Percentiles rank a stretch among this genome's conserved stretches.
Conservation (phyloP, 2,113 vertebrate genomes). For the Chlorodrepanis virens region DNA sequence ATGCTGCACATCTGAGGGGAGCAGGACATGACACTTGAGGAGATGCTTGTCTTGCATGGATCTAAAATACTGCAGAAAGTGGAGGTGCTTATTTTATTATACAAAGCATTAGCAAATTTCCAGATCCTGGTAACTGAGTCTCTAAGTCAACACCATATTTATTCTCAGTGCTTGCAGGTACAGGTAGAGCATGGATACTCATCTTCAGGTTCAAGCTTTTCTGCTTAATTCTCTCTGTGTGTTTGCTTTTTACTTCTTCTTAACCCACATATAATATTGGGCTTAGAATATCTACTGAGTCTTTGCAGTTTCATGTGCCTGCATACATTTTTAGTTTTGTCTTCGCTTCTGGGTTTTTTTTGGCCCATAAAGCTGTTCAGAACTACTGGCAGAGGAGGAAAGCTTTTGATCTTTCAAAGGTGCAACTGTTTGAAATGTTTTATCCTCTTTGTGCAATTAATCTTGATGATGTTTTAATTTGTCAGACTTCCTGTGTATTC, state of each 20-base stretch:
- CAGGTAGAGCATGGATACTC: background rate
- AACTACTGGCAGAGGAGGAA: background rate
- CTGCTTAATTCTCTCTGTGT: background rate
- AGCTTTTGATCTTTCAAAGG: constrained; percentile 14
- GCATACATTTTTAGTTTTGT: background rate
- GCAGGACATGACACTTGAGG: background rate
- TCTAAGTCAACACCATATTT: background rate
- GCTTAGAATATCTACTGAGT: background rate
- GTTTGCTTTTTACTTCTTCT: background rate
- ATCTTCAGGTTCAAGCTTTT: background rate
- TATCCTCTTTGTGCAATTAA: constrained; percentile 24
- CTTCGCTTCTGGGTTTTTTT: background rate
- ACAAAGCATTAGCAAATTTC: background rate
- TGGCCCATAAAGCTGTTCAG: background rate
- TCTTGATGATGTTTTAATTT: constrained; percentile 36
- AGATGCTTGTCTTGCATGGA: background rate
- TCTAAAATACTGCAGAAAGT: background rate
- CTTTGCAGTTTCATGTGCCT: background rate
- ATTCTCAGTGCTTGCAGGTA: background rate
- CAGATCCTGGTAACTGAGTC: background rate
- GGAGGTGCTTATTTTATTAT: background rate
- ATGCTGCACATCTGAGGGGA: background rate
- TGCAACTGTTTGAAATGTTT: constrained; percentile 15
- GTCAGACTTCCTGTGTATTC: constrained; percentile 2
- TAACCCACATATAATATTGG: background rate